A percentile compares a stretch with the other conserved stretches of the same genome.
Evolutionary conservation across 2,888 invertebrate species (phyloP).

Genomic region (Ichneumon xanthorius): DNA sequence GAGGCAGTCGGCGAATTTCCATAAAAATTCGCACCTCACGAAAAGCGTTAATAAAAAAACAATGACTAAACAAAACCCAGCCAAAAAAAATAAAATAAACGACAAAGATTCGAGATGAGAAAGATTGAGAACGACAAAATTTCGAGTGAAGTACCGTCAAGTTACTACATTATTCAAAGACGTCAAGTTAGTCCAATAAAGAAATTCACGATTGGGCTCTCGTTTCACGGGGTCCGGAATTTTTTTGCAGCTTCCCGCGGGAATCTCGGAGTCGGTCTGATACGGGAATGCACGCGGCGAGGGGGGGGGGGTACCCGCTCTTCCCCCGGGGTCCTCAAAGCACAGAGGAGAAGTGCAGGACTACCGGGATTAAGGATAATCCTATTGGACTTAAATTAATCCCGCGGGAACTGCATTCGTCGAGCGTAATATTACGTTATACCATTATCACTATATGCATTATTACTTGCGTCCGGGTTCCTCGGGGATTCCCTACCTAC

Average conservation of each 20-base stretch:
- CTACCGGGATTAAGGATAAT: constrained; percentile 81
- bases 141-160: not conserved
- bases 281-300: constrained; percentile 20
- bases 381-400: constrained; percentile 83
- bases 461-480: constrained; percentile 67
- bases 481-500: constrained; percentile 47
- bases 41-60: not conserved
- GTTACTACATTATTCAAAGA: not conserved
- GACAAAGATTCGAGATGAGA: not conserved
- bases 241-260: constrained; percentile 32
- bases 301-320: not conserved
- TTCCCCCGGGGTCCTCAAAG: constrained; percentile 42
- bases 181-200: not conserved
- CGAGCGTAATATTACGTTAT: constrained; percentile 79
- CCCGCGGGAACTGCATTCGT: constrained; percentile 78
- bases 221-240: constrained; percentile 14
- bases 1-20: not conserved
- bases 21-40: not conserved
- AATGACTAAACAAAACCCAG: not conserved
- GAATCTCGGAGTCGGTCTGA: not conserved
- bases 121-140: not conserved
- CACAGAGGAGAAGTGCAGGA: constrained; percentile 71
- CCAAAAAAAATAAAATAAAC: not conserved
- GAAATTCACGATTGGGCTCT: constrained; percentile 26
- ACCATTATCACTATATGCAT: constrained; percentile 77